Evolutionary conservation across 1,140 invertebrate genomes (phyloP).

Genomic region (Leptonema lineaticorne): DNA sequence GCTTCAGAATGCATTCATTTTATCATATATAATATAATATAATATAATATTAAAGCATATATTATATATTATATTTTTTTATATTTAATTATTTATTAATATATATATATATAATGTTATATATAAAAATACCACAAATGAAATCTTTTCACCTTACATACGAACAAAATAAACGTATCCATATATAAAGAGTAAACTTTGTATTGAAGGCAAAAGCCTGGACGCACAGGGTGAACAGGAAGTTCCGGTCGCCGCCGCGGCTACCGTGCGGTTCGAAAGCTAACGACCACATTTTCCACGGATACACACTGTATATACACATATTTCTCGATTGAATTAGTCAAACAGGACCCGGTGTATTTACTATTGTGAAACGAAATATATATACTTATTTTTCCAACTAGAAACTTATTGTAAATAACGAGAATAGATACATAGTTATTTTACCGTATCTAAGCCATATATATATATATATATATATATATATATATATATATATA

Average conservation of each 20-base stretch:
- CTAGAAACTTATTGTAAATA: neutral
- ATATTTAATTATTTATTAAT: too few species aligned
- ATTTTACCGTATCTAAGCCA: too few species aligned
- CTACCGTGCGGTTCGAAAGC: neutral
- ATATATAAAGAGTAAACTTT: neutral
- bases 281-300: neutral
- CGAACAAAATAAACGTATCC: too few species aligned
- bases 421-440: too few species aligned
- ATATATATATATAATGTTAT: too few species aligned
- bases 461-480: neutral
- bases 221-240: slow-evolving; percentile 14
- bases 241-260: slow-evolving; percentile 12
- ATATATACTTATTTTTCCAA: neutral
- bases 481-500: neutral
- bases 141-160: too few species aligned
- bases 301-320: neutral
- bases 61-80: too few species aligned
- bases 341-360: neutral
- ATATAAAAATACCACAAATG: too few species aligned
- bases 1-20: too few species aligned
- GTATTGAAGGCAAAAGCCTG: neutral
- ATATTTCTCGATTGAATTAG: neutral
- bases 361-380: neutral
- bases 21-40: too few species aligned
- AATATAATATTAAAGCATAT: too few species aligned